Conservation (phyloP, 2,888 invertebrate genomes). For the Myathropa florea region DNA sequence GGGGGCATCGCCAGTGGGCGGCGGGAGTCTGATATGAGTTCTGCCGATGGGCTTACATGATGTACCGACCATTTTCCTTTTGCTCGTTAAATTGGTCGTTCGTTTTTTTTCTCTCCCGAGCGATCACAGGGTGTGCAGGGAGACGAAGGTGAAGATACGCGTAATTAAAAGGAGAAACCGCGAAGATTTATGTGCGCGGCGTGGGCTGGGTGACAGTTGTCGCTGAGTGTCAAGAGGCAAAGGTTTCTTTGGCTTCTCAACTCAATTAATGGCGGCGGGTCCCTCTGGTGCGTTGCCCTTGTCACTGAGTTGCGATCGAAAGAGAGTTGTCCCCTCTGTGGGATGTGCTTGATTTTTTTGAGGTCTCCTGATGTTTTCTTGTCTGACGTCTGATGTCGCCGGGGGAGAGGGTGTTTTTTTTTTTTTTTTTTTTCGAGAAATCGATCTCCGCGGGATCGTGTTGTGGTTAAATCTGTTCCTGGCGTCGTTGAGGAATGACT, state of each 20-base stretch:
- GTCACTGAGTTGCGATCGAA: background rate
- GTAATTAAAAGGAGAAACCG: constrained; percentile 29
- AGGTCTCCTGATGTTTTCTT: too few relatives aligned
- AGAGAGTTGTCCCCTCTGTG: background rate
- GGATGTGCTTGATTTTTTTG: background rate
- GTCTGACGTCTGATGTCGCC: too few relatives aligned
- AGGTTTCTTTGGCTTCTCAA: background rate
- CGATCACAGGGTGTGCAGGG: constrained; percentile 48
- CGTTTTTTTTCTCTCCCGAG: background rate
- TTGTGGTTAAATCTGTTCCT: too few relatives aligned
- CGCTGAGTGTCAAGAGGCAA: background rate
- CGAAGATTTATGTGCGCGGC: background rate
- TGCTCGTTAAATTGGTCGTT: background rate
- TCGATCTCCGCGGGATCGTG: too few relatives aligned
- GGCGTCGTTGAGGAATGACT: too few relatives aligned
- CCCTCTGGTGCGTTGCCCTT: background rate
- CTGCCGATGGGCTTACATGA: constrained; percentile 13
- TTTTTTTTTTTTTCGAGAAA: too few relatives aligned
- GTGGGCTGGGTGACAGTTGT: background rate
- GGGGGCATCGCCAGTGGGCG: constrained; percentile 47
- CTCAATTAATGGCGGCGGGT: background rate
- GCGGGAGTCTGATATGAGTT: constrained; percentile 40
- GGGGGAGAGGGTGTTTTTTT: too few relatives aligned
- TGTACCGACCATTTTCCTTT: constrained; percentile 11
- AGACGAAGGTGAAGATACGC: background rate